A percentile compares a stretch with the other conserved stretches of the same genome.
Evolutionary conservation across 2,113 vertebrate species (phyloP).

Genomic region (Semicossyphus pulcher): DNA sequence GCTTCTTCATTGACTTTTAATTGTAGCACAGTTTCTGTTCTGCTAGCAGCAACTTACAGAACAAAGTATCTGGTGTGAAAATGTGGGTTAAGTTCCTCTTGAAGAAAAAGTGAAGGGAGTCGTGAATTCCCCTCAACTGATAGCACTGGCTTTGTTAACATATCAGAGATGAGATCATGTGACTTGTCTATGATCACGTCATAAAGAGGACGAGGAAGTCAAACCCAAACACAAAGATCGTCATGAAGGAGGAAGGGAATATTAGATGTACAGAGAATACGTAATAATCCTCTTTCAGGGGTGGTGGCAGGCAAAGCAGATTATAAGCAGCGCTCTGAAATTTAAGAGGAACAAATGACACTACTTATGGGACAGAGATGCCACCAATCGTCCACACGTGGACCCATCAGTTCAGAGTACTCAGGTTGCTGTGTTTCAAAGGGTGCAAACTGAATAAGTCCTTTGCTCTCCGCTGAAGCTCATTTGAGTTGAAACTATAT

Average conservation of each 20-base stretch:
- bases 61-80: no score
- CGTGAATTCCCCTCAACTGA: no score
- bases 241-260: not conserved
- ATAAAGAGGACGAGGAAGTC: no score
- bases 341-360: not conserved
- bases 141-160: no score
- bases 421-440: not conserved
- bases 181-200: no score
- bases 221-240: no score
- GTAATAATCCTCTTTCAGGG: not conserved
- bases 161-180: no score
- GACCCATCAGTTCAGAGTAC: not conserved
- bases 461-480: not conserved
- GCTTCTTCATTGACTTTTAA: no score
- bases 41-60: no score
- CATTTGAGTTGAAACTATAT: slow-evolving; percentile 23
- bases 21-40: no score
- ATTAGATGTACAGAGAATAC: not conserved
- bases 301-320: not conserved
- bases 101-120: no score
- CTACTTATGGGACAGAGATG: not conserved
- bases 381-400: not conserved
- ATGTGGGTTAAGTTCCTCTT: no score
- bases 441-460: slow-evolving; percentile 12
- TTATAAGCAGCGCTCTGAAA: not conserved